Base-by-base conservation (phyloP, 2,113 vertebrate genomes). In the Dipodomys merriami region DNA sequence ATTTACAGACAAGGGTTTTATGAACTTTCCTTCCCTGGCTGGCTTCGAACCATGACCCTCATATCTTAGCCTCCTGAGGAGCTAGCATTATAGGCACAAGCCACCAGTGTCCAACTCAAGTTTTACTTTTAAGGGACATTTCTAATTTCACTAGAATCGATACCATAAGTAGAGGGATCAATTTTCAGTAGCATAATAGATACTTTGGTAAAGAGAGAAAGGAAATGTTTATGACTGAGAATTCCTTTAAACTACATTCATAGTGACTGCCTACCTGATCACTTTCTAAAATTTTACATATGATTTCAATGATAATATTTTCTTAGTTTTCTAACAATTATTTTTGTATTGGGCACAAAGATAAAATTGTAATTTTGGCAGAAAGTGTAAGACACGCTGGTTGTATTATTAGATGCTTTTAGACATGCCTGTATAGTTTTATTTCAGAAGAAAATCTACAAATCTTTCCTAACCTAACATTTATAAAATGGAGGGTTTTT, bases 261-360 rank as follows among this genome's bases (percentile, higher is more conserved):
- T 44, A 76, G 10, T 30, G 39, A 88, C 49, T 80, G 25, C 16
- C 9, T 81, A 5, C 77, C 76, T 87, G 44, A 2, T 16, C 22
- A 95, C 74, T 65, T 49, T 81, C 9, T 92, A 76, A 94, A 92
- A 46, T 90, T 33, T 53, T 60, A 60, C 23, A 82, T 71, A n/a
- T 69, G 8, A 6, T 71, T 62, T 86, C 16, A 74, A 57, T 86
- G 35, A 60, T 82, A 39, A 46, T 1, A n/a, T 62, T 92, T 86
- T 83, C 11, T 87, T 94, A 11, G n/a, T 23, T 81, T 88, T 33
- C 15, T 92, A 92, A 82, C 46, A 78, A 57, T 68, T 73, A 7
- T 64, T 49, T 81, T 71, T 5, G 35, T 77, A 19, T 35, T 93
- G 5, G 77, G 15, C 15, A 84, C 15, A 77, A 80, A 72, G 27